phyloP scores from a whole-genome alignment of 2,797 vertebrate genomes.

The Florisuga fusca region DNA sequence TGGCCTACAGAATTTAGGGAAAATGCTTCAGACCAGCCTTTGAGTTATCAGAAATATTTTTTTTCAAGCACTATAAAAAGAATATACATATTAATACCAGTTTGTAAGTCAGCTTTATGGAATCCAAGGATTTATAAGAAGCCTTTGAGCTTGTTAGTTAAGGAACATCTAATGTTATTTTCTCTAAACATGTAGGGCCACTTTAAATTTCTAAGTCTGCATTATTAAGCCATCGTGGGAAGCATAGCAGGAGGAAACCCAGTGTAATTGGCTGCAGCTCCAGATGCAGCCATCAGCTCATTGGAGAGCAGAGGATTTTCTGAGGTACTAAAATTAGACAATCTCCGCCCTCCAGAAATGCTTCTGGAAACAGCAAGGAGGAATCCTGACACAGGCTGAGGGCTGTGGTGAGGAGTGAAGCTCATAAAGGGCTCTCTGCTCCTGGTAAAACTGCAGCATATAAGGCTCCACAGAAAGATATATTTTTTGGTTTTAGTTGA shows the following conservation, averaged over 20 bases:
- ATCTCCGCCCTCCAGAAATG: conserved; percentile 64
- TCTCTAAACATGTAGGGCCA: neutral
- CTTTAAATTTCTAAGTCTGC: conserved; percentile 50
- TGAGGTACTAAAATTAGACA: conserved; percentile 59
- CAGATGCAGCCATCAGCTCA: conserved; percentile 10
- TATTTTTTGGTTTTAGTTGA: neutral
- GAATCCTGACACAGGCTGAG: neutral
- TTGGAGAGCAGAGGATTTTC: conserved; percentile 54
- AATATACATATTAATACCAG: neutral
- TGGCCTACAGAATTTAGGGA: neutral
- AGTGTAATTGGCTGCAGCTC: conserved; percentile 56
- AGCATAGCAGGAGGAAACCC: conserved; percentile 47
- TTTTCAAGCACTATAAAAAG: neutral
- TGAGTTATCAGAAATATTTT: neutral
- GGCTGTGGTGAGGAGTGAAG: neutral
- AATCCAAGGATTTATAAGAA: neutral
- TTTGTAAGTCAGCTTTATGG: neutral
- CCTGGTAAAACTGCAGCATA: rapidly evolving
- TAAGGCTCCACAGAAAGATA: no score
- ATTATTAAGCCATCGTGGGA: conserved; percentile 48
- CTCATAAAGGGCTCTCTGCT: neutral
- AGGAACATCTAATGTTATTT: neutral
- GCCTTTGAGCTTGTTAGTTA: neutral
- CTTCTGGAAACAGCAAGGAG: conserved; percentile 67
- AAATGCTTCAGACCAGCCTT: neutral